Evolutionary conservation across 64 coral and sea anemone species (phyloP), one percentile per base, ranked within the genome.

Genomic region (Exaiptasia diaphana): DNA sequence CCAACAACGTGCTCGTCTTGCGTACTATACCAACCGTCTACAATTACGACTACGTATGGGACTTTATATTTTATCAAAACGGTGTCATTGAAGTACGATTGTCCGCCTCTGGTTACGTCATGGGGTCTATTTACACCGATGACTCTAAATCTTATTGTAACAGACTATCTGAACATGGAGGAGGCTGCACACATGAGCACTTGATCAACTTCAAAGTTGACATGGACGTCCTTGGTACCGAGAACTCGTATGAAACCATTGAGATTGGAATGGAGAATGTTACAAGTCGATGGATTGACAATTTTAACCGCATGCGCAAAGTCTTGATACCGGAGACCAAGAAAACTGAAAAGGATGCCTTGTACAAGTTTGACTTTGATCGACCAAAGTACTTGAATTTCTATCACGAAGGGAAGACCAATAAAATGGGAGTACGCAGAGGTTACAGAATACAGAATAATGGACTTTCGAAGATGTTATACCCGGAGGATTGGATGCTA

Each of bases 21-120:
- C 75, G 86, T 24, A 88, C 86, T 21, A 57, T 88, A 38, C 50
- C 67, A 4, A 88, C 76, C 0, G 34, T 74, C 22, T 68, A 80
- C 40, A 81, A 81, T 18, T 88, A 81, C 24, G 86, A 88, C 37
- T 60, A 68, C 67, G 49, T 88, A 18, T 80, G 59, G 27, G 86
- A 88, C 30, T 88, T 80, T 13, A 46, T 88, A 12, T 88, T 88
- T 45, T 88, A 88, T 73, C 86, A 88, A 45, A 88, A 80, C 73
- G 86, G 86, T 21, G 77, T 80, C 15, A 49, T 88, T 11, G 76
- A 88, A 24, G 76, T 88, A 0, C 62, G 75, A 37, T 31, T 79
- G 10, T 57, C 86, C 23, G 61, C 86, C 0, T 64, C 50, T 20
- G 86, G 86, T 1, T 88, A 88, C 37, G 14, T 88, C 69, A 43